These are phyloP conservation scores for Odontesthes bonariensis DNA, from an alignment of 2,113 vertebrate genomes.

Conservation along the genomic window DNA sequence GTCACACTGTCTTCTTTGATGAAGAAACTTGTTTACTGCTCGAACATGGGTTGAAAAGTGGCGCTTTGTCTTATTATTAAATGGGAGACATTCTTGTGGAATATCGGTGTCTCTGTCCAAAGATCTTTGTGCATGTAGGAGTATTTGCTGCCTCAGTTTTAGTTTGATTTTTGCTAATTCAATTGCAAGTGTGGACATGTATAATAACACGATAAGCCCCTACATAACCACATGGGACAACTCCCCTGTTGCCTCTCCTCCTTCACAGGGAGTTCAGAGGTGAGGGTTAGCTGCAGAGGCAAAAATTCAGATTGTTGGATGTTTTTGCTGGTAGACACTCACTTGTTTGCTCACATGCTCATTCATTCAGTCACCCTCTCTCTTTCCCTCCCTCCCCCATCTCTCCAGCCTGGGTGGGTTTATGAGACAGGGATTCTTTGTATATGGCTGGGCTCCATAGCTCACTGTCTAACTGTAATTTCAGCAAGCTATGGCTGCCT, in stretches of 20 bases:
- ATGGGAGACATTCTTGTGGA: constrained; percentile 39
- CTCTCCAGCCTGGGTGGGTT: constrained; percentile 71
- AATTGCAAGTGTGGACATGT: constrained; percentile 28
- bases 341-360: constrained; percentile 55
- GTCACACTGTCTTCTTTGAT: constrained; percentile 55
- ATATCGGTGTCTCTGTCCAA: constrained; percentile 14
- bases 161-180: constrained; percentile 26
- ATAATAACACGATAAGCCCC: constrained; percentile 5
- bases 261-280: constrained; percentile 27
- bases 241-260: background rate
- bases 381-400: constrained; percentile 14
- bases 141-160: constrained; percentile 6
- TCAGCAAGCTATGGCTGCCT: constrained; percentile 38
- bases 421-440: constrained; percentile 77
- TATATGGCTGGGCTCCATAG: constrained; percentile 53
- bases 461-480: constrained; percentile 65
- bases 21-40: constrained; percentile 56
- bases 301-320: constrained; percentile 2
- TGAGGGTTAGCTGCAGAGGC: constrained; percentile 17
- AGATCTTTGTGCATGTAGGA: constrained; percentile 10
- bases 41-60: constrained; percentile 15
- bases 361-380: constrained; percentile 17
- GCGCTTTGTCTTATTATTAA: constrained; percentile 47
- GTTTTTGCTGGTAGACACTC: constrained; percentile 50
- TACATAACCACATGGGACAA: constrained; percentile 30